A percentile compares a stretch with the other conserved stretches of the same genome.
Conservation (phyloP, 2,888 invertebrate species). For the Melikaiella ostensackeni region DNA sequence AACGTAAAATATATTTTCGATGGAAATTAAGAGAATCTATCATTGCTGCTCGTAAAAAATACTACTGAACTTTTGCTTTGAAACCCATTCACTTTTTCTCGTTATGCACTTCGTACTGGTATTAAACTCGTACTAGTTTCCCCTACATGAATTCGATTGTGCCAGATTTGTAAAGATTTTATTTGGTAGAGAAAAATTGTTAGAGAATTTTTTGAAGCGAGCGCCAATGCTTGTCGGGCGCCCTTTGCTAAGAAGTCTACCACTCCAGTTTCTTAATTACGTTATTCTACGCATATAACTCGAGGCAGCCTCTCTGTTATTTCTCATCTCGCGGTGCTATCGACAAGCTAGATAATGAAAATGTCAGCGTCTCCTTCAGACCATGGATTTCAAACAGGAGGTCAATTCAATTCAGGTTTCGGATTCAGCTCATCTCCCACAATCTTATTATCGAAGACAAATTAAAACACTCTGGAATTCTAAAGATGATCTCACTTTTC, state of each 20-base stretch:
- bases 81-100: too few relatives aligned
- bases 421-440: constrained; percentile 17
- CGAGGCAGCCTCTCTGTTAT: constrained; percentile 48
- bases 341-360: constrained; percentile 45
- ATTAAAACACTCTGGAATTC: constrained; percentile 2
- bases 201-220: not conserved
- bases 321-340: constrained; percentile 51
- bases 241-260: constrained; percentile 38
- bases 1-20: too few relatives aligned
- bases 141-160: too few relatives aligned
- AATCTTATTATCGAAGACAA: constrained; percentile 25
- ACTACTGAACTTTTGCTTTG: too few relatives aligned
- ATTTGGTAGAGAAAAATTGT: too few relatives aligned
- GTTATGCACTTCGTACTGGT: too few relatives aligned
- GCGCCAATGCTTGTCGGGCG: not conserved
- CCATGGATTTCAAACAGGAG: constrained; percentile 27
- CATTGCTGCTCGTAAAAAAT: too few relatives aligned
- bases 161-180: too few relatives aligned
- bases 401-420: constrained; percentile 31
- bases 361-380: constrained; percentile 34
- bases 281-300: constrained; percentile 44
- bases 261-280: constrained; percentile 41
- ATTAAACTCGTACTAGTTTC: too few relatives aligned
- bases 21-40: too few relatives aligned
- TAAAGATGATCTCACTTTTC: not conserved